Evolutionary conservation across 2,888 invertebrate species (phyloP), one percentile per base, ranked within the genome.

Genomic region (Bellardia pandia): DNA sequence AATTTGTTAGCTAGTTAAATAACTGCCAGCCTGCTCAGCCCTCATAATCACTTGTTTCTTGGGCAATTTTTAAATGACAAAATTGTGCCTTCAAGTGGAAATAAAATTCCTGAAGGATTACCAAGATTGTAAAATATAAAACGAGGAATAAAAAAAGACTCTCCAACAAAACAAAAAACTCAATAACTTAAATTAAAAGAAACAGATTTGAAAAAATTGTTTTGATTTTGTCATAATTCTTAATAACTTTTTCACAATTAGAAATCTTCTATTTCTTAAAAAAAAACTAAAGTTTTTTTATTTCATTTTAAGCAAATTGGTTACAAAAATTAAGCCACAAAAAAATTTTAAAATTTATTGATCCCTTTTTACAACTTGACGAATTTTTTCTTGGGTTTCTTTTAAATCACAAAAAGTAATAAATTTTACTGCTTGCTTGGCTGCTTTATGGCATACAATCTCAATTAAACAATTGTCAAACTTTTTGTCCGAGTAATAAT

Each of bases 51-150:
- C 56, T 58, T 56, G 37, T 45, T 60, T 4, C 6, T 3, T 42
- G 16, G 64, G 9, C 60, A 58, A 45, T 75, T 66, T 68, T 37
- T 33, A 83, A 83, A 71, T 56, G 64, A 83, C 37, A 77, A 71
- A 85, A 76, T 53, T 80, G 80, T 76, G 75, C 62, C 71, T 48
- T 76, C 56, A 71, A 80, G 85, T 80, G 79, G 58, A 85, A 85
- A 85, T 62, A 53, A 62, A 76, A 85, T 85, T 80, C 45, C 62
- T 58, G 6, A 74, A 85, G 60, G 79, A 79, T 85, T 79, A 74
- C 60, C 56, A 83, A 71, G 77, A 72, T 77, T 72, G 58, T 40
- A 56, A 13, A 83, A 77, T 71, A 77, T 71, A 30, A 33, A 69
- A 66, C 48, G n/a, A 58, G 51, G 6, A n/a, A 58, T 23, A 75